These are phyloP conservation scores for Amia ocellicauda DNA, from an alignment of 2,113 vertebrate species.

Conservation along the genomic window DNA sequence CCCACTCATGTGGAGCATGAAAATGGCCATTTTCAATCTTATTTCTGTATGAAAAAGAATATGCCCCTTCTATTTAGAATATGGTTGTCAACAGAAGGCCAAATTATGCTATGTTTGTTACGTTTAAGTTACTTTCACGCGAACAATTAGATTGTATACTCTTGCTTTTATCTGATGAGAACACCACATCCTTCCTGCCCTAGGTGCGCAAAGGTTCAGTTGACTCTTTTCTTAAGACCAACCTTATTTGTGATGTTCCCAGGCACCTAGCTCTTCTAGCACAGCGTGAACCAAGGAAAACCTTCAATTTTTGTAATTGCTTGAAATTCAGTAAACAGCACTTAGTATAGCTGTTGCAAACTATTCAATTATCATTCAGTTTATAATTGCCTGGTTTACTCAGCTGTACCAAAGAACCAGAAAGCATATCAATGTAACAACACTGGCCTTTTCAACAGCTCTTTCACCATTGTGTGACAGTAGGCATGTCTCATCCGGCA, in stretches of 20 bases:
- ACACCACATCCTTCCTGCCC: slow-evolving; percentile 40
- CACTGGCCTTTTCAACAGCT: slow-evolving; percentile 47
- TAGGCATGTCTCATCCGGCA: too few species aligned
- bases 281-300: slow-evolving; percentile 49
- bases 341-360: slow-evolving; percentile 47
- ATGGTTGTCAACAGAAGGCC: slow-evolving; percentile 14
- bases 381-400: slow-evolving; percentile 57
- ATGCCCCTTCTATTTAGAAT: too few species aligned
- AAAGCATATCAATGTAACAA: slow-evolving; percentile 60
- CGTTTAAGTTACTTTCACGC: slow-evolving; percentile 17
- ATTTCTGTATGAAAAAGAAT: too few species aligned
- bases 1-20: too few species aligned
- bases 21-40: too few species aligned
- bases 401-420: slow-evolving; percentile 44
- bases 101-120: slow-evolving; percentile 18
- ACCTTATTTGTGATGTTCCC: slow-evolving; percentile 40
- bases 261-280: slow-evolving; percentile 33
- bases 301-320: slow-evolving; percentile 60
- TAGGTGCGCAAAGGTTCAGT: slow-evolving; percentile 24
- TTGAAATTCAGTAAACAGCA: slow-evolving; percentile 63
- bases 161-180: slow-evolving; percentile 32
- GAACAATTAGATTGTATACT: slow-evolving; percentile 31
- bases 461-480: slow-evolving; percentile 41
- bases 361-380: slow-evolving; percentile 54
- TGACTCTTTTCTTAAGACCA: slow-evolving; percentile 33